These are phyloP conservation scores for Acleris literana DNA, from an alignment of 2,888 invertebrate genomes.

Conservation along the genomic window DNA sequence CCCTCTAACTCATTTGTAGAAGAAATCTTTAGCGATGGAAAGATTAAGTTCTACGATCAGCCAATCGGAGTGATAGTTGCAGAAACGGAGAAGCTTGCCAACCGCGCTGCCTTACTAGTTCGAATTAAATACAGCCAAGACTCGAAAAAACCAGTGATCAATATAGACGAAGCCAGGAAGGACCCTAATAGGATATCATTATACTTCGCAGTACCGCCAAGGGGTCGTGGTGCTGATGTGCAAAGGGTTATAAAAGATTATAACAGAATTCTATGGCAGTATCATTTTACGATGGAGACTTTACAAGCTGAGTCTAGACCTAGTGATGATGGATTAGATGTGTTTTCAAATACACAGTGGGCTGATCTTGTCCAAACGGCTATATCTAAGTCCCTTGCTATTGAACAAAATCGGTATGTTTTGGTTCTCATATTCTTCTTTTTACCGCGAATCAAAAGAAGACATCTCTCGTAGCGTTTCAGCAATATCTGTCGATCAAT, in stretches of 20 bases:
- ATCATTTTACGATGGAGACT: conserved; percentile 88
- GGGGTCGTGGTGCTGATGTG: conserved; percentile 63
- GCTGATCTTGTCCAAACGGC: conserved; percentile 80
- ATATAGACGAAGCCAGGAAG: conserved; percentile 56
- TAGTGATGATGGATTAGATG: conserved; percentile 86
- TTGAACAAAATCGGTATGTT: conserved; percentile 83
- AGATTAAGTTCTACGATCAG: conserved; percentile 86
- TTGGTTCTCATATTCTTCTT: too few relatives aligned
- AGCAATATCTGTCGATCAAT: too few relatives aligned
- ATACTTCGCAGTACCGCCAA: conserved; percentile 54
- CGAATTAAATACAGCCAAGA: conserved; percentile 80
- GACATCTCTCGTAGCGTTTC: too few relatives aligned
- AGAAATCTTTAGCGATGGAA: conserved; percentile 78
- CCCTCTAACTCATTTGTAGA: conserved; percentile 54
- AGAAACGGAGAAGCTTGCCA: conserved; percentile 79
- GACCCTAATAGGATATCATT: conserved; percentile 57
- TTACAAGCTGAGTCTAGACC: conserved; percentile 84
- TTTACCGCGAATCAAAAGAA: too few relatives aligned
- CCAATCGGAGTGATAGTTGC: conserved; percentile 88
- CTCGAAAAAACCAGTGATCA: conserved; percentile 58
- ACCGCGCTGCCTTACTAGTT: conserved; percentile 83
- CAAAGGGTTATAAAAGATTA: conserved; percentile 82
- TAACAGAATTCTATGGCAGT: conserved; percentile 83
- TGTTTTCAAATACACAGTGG: conserved; percentile 84
- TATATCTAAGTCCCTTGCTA: conserved; percentile 76